Evolutionary conservation across 2,888 invertebrate genomes (phyloP).

Genomic region (Neoaliturus tenellus): DNA sequence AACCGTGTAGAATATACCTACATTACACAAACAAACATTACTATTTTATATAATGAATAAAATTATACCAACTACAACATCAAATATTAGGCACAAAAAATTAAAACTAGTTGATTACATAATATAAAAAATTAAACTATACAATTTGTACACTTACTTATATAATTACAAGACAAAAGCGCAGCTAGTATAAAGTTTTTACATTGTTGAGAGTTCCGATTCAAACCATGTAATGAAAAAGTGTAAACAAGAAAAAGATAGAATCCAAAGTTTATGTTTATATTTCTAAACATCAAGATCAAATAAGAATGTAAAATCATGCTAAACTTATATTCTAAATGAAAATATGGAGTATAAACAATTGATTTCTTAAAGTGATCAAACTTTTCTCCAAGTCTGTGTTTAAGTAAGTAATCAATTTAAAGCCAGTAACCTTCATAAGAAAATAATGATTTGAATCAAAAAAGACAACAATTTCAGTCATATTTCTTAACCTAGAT

Average conservation of each 20-base stretch:
- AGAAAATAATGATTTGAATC: constrained; percentile 10
- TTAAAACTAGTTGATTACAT: constrained; percentile 35
- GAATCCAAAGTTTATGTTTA: no score
- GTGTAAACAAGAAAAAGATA: no score
- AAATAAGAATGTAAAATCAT: no score
- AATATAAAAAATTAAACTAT: constrained; percentile 37
- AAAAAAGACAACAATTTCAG: constrained; percentile 19
- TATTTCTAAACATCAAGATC: no score
- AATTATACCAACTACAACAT: constrained; percentile 16
- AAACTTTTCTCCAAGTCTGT: no score
- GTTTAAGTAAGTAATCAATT: no score
- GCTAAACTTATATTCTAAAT: no score
- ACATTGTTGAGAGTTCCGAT: not conserved
- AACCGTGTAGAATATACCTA: not conserved
- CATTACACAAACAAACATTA: constrained; percentile 15
- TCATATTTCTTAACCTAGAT: constrained; percentile 13
- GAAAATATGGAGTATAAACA: no score
- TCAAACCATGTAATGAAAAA: constrained; percentile 2
- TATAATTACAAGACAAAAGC: constrained; percentile 35
- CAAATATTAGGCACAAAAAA: constrained; percentile 36
- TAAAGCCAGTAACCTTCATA: not conserved
- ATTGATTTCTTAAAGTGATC: no score
- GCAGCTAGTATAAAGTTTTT: constrained; percentile 33
- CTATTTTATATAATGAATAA: not conserved
- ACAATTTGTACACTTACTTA: constrained; percentile 35